Base-by-base conservation (phyloP, 2,888 invertebrate species). In the Drosophila falleni region DNA sequence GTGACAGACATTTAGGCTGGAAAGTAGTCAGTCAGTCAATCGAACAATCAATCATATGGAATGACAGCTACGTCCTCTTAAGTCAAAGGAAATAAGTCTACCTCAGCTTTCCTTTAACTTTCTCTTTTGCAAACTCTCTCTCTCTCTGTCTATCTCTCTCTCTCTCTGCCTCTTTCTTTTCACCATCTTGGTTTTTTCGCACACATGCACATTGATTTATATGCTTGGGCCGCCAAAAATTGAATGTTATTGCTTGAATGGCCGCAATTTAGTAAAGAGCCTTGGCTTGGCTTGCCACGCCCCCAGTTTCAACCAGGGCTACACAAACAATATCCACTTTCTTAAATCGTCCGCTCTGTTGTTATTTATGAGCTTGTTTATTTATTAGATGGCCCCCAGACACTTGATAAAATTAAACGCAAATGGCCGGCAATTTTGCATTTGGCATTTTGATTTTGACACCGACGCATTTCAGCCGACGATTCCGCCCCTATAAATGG, bases 221-320 rank as follows among this genome's bases (percentile, higher is more conserved):
- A 69, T 69, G 81, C 79, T 55, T 65, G 78, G 77, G 69, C 81
- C 89, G 70, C 84, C 87, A 89, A 84, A 84, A 84, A 84, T 89
- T 89, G 89, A 89, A 84, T 84, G 84, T 84, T 84, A 84, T 84
- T 84, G 89, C 84, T 83, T 87, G 75, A 84, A 84, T 87, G 89
- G 89, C 84, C 84, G 78, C 84, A 84, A 84, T 84, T 84, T 87
- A 84, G 63, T 84, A 87, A 84, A 84, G 83, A 84, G 84, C 87
- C 70, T 70, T 71, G 64, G 62, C 66, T 68, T 35, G 10, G 44
- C 9, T 23, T 29, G 11, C 49, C 46, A 41, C 54, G 9, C 42
- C 47, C n/a, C 8, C 29, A 33, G 3, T 8, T 13, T 29, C 23
- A 23, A 33, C 5, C 63, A 63, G 46, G 37, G 35, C 44, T 54